These are phyloP conservation scores for Epizoanthus fatuus DNA, from an alignment of 92 coral and sea anemone genomes.

Conservation along the genomic window DNA sequence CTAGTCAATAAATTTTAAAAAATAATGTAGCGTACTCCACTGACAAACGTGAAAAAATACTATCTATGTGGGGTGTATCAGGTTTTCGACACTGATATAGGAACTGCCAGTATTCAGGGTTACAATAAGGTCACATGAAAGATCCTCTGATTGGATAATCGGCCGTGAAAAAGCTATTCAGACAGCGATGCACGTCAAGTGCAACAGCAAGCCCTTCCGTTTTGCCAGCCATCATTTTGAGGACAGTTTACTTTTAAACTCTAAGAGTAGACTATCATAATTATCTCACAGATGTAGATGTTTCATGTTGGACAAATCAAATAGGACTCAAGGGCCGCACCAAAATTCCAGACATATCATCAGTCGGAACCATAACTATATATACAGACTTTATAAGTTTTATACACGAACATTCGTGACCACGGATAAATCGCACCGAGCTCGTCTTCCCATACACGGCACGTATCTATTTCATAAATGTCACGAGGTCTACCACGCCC, in stretches of 20 bases:
- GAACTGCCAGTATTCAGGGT: constrained; percentile 16
- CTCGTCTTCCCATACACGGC: too few relatives aligned
- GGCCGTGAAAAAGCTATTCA: not conserved
- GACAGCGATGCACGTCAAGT: constrained; percentile 17
- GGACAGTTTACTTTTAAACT: not conserved
- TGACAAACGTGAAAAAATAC: constrained; percentile 17
- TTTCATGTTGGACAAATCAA: not conserved
- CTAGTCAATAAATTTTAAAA: not conserved
- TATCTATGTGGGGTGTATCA: not conserved
- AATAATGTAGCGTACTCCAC: not conserved
- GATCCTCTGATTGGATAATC: constrained; percentile 29
- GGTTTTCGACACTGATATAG: not conserved
- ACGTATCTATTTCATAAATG: too few relatives aligned
- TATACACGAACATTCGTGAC: too few relatives aligned
- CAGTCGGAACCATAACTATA: too few relatives aligned
- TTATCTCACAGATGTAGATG: not conserved
- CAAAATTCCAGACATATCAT: too few relatives aligned
- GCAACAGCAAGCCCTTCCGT: not conserved
- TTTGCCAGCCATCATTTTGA: not conserved
- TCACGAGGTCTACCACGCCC: too few relatives aligned
- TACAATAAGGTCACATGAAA: constrained; percentile 25
- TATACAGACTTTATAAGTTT: too few relatives aligned
- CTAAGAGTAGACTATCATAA: too few relatives aligned
- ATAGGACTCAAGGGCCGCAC: too few relatives aligned
- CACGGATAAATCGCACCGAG: too few relatives aligned